Evolutionary conservation across 1,140 invertebrate genomes (phyloP).

Genomic region (Radopholus similis): DNA sequence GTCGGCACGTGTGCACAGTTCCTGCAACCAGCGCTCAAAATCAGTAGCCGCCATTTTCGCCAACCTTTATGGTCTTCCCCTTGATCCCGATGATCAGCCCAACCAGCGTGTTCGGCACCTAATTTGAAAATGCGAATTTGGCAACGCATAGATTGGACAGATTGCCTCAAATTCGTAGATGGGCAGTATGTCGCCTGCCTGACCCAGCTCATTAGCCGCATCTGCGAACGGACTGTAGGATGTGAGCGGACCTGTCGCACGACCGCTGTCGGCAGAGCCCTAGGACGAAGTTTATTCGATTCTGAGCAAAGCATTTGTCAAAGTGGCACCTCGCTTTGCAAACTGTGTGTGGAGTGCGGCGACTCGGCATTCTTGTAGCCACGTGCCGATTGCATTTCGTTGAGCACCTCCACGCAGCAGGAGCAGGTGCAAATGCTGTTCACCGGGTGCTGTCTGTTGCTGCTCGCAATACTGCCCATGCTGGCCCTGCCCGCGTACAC

Average conservation of each 20-base stretch:
- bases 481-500: neutral
- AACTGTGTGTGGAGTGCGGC: constrained; percentile 40
- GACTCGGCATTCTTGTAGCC: constrained; percentile 44
- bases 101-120: constrained; percentile 58
- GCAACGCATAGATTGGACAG: too few species aligned
- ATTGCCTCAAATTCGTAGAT: constrained; percentile 60
- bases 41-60: neutral
- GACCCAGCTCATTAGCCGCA: neutral
- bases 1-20: constrained; percentile 52
- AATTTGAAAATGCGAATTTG: too few species aligned
- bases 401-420: neutral
- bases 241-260: constrained; percentile 38
- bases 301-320: neutral
- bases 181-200: constrained; percentile 20
- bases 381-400: constrained; percentile 9
- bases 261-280: constrained; percentile 46
- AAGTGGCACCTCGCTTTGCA: constrained; percentile 30
- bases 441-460: constrained; percentile 6
- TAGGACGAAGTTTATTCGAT: constrained; percentile 19
- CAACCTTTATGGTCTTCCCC: constrained; percentile 57
- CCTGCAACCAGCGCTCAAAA: constrained; percentile 37
- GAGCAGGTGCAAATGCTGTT: constrained; percentile 16
- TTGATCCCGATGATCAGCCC: constrained; percentile 58
- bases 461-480: constrained; percentile 1
- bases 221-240: constrained; percentile 41